Evolutionary conservation across 2,113 vertebrate species (phyloP).

Genomic region (Tenebrosternarchus preto): DNA sequence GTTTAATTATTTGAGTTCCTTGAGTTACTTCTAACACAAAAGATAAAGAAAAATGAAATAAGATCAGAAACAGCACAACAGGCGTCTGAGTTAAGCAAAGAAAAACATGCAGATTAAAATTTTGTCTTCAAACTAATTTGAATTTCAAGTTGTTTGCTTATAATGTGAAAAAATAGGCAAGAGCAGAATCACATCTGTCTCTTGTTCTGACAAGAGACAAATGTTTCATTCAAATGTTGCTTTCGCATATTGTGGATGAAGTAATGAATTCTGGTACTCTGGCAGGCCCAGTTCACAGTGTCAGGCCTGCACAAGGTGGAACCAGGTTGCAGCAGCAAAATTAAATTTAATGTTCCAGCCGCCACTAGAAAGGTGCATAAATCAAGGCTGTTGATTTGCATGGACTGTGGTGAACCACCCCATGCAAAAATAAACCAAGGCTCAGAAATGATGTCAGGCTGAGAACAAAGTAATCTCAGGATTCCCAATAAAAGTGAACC

Average conservation of each 20-base stretch:
- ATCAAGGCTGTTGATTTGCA: conserved; percentile 97
- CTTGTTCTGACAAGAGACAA: conserved; percentile 95
- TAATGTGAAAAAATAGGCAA: conserved; percentile 49
- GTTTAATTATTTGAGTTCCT: neutral
- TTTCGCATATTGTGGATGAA: conserved; percentile 93
- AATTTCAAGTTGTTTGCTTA: conserved; percentile 38
- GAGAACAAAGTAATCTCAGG: conserved; percentile 89
- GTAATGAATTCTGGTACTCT: conserved; percentile 92
- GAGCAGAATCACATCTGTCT: conserved; percentile 53
- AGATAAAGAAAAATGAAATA: neutral
- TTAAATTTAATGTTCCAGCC: conserved; percentile 98
- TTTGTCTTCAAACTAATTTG: conserved; percentile 22
- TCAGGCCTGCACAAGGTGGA: conserved; percentile 77
- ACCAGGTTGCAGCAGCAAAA: conserved; percentile 86
- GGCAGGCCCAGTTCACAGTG: conserved; percentile 85
- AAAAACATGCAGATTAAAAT: conserved; percentile 8
- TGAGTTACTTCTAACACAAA: neutral
- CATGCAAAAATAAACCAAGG: conserved; percentile 85
- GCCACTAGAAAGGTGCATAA: conserved; percentile 88
- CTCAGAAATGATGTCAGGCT: conserved; percentile 87
- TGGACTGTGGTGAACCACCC: conserved; percentile 83
- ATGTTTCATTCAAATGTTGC: conserved; percentile 99
- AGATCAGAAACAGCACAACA: neutral
- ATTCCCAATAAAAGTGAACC: conserved; percentile 82
- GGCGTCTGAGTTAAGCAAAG: neutral